These are phyloP conservation scores for Paradoxurus hermaphroditus DNA, from an alignment of 2,113 vertebrate genomes.

Conservation along the genomic window DNA sequence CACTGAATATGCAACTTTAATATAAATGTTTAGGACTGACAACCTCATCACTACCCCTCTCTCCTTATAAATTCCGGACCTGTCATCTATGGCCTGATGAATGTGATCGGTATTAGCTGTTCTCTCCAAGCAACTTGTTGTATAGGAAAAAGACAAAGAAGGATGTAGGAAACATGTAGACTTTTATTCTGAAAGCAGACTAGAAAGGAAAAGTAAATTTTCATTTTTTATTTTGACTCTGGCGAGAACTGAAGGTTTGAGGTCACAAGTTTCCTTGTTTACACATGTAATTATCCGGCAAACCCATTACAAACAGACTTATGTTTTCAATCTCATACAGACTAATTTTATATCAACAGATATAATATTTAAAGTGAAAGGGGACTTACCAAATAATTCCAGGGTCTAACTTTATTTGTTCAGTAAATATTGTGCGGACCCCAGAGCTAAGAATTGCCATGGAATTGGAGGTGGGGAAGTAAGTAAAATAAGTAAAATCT, in stretches of 20 bases:
- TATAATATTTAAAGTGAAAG: slow-evolving; percentile 18
- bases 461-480: neutral
- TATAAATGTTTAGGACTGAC: neutral
- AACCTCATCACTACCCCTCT: neutral
- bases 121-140: neutral
- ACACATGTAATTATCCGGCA: neutral
- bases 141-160: neutral
- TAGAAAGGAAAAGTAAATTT: neutral
- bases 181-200: neutral
- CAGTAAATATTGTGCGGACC: neutral
- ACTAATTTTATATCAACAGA: neutral
- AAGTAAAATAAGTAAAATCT: neutral
- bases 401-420: neutral
- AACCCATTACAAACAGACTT: neutral
- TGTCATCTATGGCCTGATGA: neutral
- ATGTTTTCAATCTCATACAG: neutral
- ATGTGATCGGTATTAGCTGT: neutral
- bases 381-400: neutral
- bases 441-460: neutral
- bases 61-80: neutral
- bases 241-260: neutral
- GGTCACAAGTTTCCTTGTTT: neutral
- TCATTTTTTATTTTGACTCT: neutral
- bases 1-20: neutral
- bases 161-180: neutral